Conservation (phyloP, 2,888 invertebrate genomes). For the Meta bourneti region DNA sequence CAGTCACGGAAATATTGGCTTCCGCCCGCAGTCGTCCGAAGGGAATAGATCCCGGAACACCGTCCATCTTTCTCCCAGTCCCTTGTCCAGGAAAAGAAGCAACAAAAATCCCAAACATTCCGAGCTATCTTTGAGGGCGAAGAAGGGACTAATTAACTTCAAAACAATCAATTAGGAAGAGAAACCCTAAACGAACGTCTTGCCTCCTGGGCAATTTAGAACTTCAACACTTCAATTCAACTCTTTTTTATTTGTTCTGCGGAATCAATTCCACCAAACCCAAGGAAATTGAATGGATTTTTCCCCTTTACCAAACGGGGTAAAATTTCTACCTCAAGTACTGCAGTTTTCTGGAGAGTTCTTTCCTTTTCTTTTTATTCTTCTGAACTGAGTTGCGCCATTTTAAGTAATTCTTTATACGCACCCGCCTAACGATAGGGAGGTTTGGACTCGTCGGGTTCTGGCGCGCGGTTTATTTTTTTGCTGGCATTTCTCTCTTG, state of each 20-base stretch:
- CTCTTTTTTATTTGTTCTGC: neutral
- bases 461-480: conserved; percentile 3
- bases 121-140: conserved; percentile 7
- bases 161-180: conserved; percentile 66
- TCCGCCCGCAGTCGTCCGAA: conserved; percentile 13
- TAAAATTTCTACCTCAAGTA: conserved; percentile 9
- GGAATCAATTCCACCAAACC: conserved; percentile 39
- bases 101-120: conserved; percentile 26
- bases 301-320: conserved; percentile 19
- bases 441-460: neutral
- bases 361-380: conserved; percentile 10
- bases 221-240: conserved; percentile 45
- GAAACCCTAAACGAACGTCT: conserved; percentile 47
- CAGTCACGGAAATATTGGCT: conserved; percentile 54
- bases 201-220: conserved; percentile 49
- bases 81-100: conserved; percentile 40
- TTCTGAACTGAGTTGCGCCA: neutral
- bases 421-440: neutral
- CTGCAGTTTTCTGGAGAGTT: conserved; percentile 8
- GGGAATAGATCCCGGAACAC: conserved; percentile 11
- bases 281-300: conserved; percentile 51
- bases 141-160: conserved; percentile 65
- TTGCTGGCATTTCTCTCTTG: neutral
- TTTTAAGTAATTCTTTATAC: conserved; percentile 38
- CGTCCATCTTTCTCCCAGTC: conserved; percentile 31